phyloP scores from a whole-genome alignment of 2,113 vertebrate species.

The Passer montanus region DNA sequence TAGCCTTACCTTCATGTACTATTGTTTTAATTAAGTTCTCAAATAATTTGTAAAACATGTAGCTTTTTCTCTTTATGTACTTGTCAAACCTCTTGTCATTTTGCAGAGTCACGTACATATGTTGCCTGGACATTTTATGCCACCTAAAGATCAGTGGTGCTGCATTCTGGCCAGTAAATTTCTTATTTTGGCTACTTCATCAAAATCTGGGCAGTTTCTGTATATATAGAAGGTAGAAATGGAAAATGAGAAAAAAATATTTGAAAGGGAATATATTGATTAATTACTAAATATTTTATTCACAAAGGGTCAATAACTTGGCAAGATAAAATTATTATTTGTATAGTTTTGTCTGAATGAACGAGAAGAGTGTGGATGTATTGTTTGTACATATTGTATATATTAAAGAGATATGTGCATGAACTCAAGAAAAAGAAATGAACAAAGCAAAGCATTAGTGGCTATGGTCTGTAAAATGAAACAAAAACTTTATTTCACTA shows the following conservation, averaged over 20 bases:
- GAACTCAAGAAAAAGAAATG: slow-evolving; percentile 94
- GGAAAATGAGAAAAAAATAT: slow-evolving; percentile 90
- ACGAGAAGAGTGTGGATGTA: slow-evolving; percentile 96
- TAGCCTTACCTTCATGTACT: slow-evolving; percentile 80
- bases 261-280: slow-evolving; percentile 97
- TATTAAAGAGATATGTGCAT: slow-evolving; percentile 99
- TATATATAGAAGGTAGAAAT: slow-evolving; percentile 94
- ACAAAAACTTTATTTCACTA: slow-evolving; percentile 98
- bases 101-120: slow-evolving; percentile 88
- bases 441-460: slow-evolving; percentile 97
- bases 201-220: slow-evolving; percentile 89
- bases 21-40: slow-evolving; percentile 74
- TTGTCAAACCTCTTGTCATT: slow-evolving; percentile 82
- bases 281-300: slow-evolving; percentile 97
- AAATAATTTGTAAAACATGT: slow-evolving; percentile 68
- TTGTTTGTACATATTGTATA: slow-evolving; percentile 99
- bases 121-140: slow-evolving; percentile 94
- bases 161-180: slow-evolving; percentile 96
- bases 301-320: slow-evolving; percentile 97
- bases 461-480: slow-evolving; percentile 99
- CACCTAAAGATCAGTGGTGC: slow-evolving; percentile 91
- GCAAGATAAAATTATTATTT: slow-evolving; percentile 98
- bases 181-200: slow-evolving; percentile 96
- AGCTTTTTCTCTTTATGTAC: slow-evolving; percentile 80
- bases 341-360: slow-evolving; percentile 99